These are phyloP conservation scores for Mamestra configurata DNA, from an alignment of 1,140 invertebrate genomes.

Conservation along the genomic window DNA sequence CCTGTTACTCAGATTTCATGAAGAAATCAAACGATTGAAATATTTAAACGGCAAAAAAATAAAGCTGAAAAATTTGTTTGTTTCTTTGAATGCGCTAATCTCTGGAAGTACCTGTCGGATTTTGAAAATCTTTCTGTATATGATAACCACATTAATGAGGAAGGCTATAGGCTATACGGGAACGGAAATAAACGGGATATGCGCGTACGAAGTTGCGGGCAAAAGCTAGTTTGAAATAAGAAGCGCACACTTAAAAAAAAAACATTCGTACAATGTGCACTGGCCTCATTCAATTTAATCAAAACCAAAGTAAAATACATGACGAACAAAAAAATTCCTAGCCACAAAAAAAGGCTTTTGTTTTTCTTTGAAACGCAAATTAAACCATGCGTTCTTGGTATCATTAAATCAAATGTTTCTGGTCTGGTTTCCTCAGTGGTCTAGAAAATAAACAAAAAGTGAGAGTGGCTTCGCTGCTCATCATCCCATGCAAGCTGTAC, in stretches of 20 bases:
- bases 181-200: too few species aligned
- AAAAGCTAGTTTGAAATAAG: neutral
- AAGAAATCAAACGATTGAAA: too few species aligned
- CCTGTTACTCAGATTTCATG: too few species aligned
- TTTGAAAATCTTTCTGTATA: neutral
- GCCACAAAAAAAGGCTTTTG: neutral
- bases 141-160: neutral
- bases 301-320: neutral
- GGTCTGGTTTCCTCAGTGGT: conserved; percentile 28
- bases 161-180: too few species aligned
- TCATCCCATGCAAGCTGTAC: conserved; percentile 31
- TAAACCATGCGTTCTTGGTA: conserved; percentile 14
- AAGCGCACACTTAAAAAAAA: neutral
- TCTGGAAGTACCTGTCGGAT: neutral
- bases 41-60: too few species aligned
- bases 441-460: conserved; percentile 40
- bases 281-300: neutral
- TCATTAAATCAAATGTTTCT: conserved; percentile 43
- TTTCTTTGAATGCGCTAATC: too few species aligned
- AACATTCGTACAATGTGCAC: neutral
- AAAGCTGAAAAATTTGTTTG: too few species aligned
- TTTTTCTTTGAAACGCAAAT: conserved; percentile 8
- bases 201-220: too few species aligned
- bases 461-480: conserved; percentile 36
- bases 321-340: neutral